Conservation (phyloP, 2,888 invertebrate genomes). For the Limenitis camilla region DNA sequence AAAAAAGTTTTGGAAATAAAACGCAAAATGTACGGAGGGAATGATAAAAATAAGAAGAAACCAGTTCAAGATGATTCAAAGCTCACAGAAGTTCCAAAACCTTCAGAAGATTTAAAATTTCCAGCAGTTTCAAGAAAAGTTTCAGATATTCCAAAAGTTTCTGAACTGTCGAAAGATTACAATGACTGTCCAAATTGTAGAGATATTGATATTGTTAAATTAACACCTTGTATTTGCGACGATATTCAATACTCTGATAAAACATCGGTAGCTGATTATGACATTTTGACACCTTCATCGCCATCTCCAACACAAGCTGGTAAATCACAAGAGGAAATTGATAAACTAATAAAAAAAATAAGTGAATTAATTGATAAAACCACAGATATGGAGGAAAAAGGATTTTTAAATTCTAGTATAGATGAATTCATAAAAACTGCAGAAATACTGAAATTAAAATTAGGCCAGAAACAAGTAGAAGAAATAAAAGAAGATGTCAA, state of each 20-base stretch:
- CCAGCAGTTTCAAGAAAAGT: no score
- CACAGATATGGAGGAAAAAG: conserved; percentile 28
- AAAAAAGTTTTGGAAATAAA: conserved; percentile 35
- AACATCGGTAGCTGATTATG: no score
- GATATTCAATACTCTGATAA: no score
- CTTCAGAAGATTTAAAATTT: no score
- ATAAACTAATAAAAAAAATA: conserved; percentile 29
- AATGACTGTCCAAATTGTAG: conserved; percentile 9
- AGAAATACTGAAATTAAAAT: conserved; percentile 27
- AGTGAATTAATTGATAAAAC: conserved; percentile 30
- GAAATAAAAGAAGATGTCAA: background rate
- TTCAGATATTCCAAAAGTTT: no score
- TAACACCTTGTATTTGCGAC: background rate
- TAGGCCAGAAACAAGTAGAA: conserved; percentile 17
- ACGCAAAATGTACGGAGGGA: conserved; percentile 20
- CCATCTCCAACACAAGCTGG: conserved; percentile 6
- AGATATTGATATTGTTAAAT: background rate
- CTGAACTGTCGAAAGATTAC: background rate
- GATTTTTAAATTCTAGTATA: conserved; percentile 22
- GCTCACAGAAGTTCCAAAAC: no score
- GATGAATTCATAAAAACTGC: conserved; percentile 32
- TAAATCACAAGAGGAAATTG: conserved; percentile 22
- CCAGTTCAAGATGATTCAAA: background rate
- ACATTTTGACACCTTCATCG: no score
- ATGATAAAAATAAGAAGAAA: conserved; percentile 15